Conservation (phyloP, 2,888 invertebrate species). For the Loripinus fragilis region DNA sequence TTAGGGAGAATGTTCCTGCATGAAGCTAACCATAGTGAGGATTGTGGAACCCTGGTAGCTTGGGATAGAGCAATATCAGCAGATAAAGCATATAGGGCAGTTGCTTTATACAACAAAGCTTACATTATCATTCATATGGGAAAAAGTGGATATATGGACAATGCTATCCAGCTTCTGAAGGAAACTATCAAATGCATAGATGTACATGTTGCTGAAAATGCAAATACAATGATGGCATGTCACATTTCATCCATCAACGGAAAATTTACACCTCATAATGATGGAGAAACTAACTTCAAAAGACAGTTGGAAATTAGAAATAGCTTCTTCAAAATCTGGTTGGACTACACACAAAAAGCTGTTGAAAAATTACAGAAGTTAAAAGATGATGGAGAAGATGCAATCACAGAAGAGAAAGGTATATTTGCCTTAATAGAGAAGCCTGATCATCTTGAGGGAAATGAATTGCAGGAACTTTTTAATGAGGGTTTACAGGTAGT, state of each 20-base stretch:
- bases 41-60: neutral
- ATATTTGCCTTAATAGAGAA: constrained; percentile 17
- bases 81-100: neutral
- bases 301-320: constrained; percentile 1
- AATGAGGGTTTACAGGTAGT: constrained; percentile 2
- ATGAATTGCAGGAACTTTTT: neutral
- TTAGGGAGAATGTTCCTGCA: neutral
- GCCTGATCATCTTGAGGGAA: neutral
- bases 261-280: neutral
- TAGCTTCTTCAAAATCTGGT: constrained; percentile 10
- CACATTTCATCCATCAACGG: neutral
- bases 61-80: neutral
- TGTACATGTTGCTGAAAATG: constrained; percentile 5
- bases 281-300: constrained; percentile 2
- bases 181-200: neutral
- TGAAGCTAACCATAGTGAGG: neutral
- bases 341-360: constrained; percentile 1
- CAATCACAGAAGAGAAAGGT: constrained; percentile 5
- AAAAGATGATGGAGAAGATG: neutral
- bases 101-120: constrained; percentile 8
- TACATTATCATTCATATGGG: constrained; percentile 4
- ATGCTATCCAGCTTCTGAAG: neutral
- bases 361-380: neutral
- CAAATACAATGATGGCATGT: constrained; percentile 14
- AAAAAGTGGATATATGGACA: neutral